Evolutionary conservation across 2,888 invertebrate species (phyloP).

Genomic region (Epinotia brunnichana): DNA sequence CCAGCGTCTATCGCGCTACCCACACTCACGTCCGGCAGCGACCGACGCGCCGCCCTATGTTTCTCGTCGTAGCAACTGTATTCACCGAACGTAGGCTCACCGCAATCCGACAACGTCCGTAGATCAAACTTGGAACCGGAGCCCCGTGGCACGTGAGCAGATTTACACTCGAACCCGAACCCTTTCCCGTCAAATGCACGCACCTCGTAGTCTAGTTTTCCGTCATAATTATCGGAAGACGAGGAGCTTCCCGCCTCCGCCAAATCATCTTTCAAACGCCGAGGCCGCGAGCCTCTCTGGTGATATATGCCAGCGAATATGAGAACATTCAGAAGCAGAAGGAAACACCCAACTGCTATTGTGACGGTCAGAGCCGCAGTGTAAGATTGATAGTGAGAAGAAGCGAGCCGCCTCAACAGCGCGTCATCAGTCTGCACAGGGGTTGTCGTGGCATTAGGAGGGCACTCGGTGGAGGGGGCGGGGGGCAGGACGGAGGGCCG

Average conservation of each 20-base stretch:
- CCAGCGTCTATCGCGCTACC: slow-evolving; percentile 85
- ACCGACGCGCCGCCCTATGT: slow-evolving; percentile 82
- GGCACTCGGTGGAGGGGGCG: slow-evolving; percentile 88
- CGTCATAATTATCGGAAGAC: slow-evolving; percentile 85
- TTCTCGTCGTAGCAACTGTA: slow-evolving; percentile 87
- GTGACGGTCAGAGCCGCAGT: slow-evolving; percentile 95
- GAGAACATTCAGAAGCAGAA: slow-evolving; percentile 90
- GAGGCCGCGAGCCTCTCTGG: slow-evolving; percentile 88
- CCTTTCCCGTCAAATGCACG: slow-evolving; percentile 82
- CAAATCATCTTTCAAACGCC: slow-evolving; percentile 90
- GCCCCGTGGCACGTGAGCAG: slow-evolving; percentile 80
- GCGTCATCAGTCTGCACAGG: slow-evolving; percentile 86
- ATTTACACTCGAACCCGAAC: slow-evolving; percentile 83
- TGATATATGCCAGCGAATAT: slow-evolving; percentile 96
- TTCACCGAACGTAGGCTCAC: slow-evolving; percentile 84
- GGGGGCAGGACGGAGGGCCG: slow-evolving; percentile 71
- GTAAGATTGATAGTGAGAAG: slow-evolving; percentile 93
- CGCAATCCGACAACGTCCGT: slow-evolving; percentile 81
- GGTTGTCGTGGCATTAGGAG: slow-evolving; percentile 84
- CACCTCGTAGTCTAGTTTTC: slow-evolving; percentile 82
- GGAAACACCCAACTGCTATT: slow-evolving; percentile 92
- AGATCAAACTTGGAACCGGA: slow-evolving; percentile 77
- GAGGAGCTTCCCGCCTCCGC: slow-evolving; percentile 89
- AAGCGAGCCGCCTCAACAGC: slow-evolving; percentile 89
- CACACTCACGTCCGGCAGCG: slow-evolving; percentile 85